These are phyloP conservation scores for Coregonus ussuriensis DNA, from an alignment of 2,797 vertebrate species.

Conservation along the genomic window DNA sequence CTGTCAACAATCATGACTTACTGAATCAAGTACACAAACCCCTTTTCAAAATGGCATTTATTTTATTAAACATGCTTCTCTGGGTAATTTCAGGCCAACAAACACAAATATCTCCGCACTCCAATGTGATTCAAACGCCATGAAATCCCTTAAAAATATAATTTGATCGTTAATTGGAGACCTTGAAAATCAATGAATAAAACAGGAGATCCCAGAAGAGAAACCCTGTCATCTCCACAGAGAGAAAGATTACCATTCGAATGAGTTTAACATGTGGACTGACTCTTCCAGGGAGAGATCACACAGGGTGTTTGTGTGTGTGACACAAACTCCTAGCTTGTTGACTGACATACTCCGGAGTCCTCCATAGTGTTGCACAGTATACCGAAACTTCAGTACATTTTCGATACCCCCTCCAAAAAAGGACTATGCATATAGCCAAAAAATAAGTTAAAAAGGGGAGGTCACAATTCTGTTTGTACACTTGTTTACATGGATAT, in stretches of 20 bases:
- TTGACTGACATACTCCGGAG: background rate
- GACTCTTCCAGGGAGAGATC: background rate
- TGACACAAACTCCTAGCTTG: too few species aligned
- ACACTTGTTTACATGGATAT: too few species aligned
- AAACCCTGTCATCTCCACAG: conserved; percentile 49
- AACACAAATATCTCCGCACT: conserved; percentile 7
- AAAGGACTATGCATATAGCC: too few species aligned
- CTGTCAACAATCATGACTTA: too few species aligned
- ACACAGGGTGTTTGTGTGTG: background rate
- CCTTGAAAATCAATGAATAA: conserved; percentile 48
- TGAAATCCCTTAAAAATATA: conserved; percentile 32
- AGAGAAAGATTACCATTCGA: conserved; percentile 66
- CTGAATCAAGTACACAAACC: too few species aligned
- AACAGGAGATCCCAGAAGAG: conserved; percentile 57
- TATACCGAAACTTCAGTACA: too few species aligned
- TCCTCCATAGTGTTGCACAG: background rate
- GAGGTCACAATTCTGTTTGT: too few species aligned
- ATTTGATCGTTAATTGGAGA: conserved; percentile 51
- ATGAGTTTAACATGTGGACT: conserved; percentile 24
- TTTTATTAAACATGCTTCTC: conserved; percentile 10
- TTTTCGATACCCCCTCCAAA: too few species aligned
- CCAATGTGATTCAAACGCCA: conserved; percentile 24
- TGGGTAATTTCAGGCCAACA: conserved; percentile 10
- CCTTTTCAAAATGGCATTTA: too few species aligned
- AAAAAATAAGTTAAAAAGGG: too few species aligned